A percentile compares a stretch with the other conserved stretches of the same genome.
Evolutionary conservation across 2,797 vertebrate genomes (phyloP).

Genomic region (Menidia menidia): DNA sequence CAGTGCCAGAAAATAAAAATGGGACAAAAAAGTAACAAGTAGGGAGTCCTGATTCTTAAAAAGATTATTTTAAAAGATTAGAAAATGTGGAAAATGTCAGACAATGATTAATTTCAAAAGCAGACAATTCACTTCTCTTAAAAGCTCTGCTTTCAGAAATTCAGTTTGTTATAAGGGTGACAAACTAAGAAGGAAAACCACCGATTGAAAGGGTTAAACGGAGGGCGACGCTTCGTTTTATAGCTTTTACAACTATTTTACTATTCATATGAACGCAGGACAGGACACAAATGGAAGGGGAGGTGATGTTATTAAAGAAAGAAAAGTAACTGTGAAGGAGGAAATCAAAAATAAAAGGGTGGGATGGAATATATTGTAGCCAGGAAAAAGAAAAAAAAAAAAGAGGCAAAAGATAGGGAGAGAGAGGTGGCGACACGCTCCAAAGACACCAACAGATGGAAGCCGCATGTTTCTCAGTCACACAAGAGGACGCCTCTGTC

Average conservation of each 20-base stretch:
- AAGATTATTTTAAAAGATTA: not conserved
- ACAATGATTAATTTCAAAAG: not conserved
- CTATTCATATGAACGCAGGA: too few relatives aligned
- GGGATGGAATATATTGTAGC: not conserved
- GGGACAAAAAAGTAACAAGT: not conserved
- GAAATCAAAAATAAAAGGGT: slow-evolving; percentile 23
- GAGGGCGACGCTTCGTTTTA: not conserved
- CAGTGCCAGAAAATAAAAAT: too few relatives aligned
- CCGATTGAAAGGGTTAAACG: not conserved
- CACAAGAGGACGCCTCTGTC: slow-evolving; percentile 13
- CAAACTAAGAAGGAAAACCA: not conserved
- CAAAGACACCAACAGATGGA: slow-evolving; percentile 32
- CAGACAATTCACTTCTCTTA: too few relatives aligned
- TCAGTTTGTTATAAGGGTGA: not conserved
- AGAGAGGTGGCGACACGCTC: slow-evolving; percentile 1
- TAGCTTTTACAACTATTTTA: too few relatives aligned
- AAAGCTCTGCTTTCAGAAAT: not conserved
- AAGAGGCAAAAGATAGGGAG: not conserved
- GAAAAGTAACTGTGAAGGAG: slow-evolving; percentile 19
- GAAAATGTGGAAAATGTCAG: not conserved
- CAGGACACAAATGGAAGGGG: not conserved
- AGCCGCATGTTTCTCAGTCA: slow-evolving; percentile 1
- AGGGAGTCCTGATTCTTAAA: not conserved
- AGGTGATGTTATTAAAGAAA: not conserved
- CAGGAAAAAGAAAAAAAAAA: slow-evolving; percentile 16